Evolutionary conservation across 2,888 invertebrate species (phyloP), one percentile per base, ranked within the genome.

Genomic region (Nezara viridula): DNA sequence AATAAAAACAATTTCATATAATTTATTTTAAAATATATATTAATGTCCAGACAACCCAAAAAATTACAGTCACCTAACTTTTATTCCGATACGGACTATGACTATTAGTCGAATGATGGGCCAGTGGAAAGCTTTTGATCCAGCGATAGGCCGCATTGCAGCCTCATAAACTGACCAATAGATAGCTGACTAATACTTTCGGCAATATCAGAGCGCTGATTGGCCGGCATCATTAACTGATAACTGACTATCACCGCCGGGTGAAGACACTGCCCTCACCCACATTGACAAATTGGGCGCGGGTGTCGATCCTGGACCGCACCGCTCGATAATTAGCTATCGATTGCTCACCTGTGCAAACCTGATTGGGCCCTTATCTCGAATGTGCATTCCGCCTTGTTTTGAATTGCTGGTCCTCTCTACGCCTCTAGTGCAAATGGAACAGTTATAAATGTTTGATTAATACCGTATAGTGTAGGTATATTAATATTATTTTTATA

Each of bases 321-420:
- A 2, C 27, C 37, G 81, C 40, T 81, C 81, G 44, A 81, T 81
- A 81, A 81, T 81, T 81, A n/a, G 44, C n/a, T 81, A 81, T 81
- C 81, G 81, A 81, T 47, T 47, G 81, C 44, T n/a, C 40, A 81
- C 44, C 81, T 81, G 81, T 40, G 81, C 81, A 81, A 81, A 81
- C 81, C n/a, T 47, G 44, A 81, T 81, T 81, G 44, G 24, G 40
- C 81, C 44, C 44, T 81, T 81, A 81, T 81, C 81, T 44, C 1
- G 7, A n/a, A 81, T 81, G 5, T 40, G 44, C 81, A 81, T 47
- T 47, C 44, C n/a, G n/a, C 10, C 44, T 81, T 81, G 81, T 81
- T 81, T 44, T 81, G n/a, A 81, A 81, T n/a, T 81, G 44, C 40
- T 77, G 19, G 24, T 21, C 81, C 12, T 2, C 66, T 73, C 37